Evolutionary conservation across 92 coral and sea anemone genomes (phyloP).

Genomic region (Palythoa grandiflora): DNA sequence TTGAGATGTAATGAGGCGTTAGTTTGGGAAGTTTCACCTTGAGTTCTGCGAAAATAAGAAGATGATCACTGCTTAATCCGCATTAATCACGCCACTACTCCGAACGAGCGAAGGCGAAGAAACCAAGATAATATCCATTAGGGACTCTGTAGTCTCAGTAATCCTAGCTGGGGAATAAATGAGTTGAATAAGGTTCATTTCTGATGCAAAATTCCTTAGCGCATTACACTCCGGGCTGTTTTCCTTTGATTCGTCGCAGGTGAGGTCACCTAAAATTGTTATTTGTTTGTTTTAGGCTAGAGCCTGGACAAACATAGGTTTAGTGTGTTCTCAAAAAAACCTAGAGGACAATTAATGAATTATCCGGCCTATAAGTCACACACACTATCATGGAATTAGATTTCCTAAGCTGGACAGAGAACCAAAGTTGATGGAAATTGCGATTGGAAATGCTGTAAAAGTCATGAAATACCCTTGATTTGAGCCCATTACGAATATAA

Average conservation of each 20-base stretch:
- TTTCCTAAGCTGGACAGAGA: too few relatives aligned
- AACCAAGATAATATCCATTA: background rate
- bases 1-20: too few relatives aligned
- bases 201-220: slow-evolving; percentile 36
- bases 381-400: slow-evolving; percentile 21
- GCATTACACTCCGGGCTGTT: too few relatives aligned
- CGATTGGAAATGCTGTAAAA: too few relatives aligned
- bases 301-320: slow-evolving; percentile 40
- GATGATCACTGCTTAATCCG: background rate
- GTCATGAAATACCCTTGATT: too few relatives aligned
- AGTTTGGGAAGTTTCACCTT: too few relatives aligned
- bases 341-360: background rate
- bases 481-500: slow-evolving; percentile 11
- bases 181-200: slow-evolving; percentile 66
- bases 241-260: slow-evolving; percentile 44
- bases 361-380: slow-evolving; percentile 63
- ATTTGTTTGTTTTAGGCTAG: slow-evolving; percentile 59
- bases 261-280: background rate
- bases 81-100: too few relatives aligned
- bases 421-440: too few relatives aligned
- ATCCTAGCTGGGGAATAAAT: slow-evolving; percentile 69
- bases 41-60: too few relatives aligned
- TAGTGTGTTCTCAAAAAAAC: slow-evolving; percentile 45
- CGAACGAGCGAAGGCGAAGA: slow-evolving; percentile 25
- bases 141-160: slow-evolving; percentile 12